Evolutionary conservation across 2,797 vertebrate genomes (phyloP), one percentile per base, ranked within the genome.

Genomic region (Pteronotus mesoamericanus): DNA sequence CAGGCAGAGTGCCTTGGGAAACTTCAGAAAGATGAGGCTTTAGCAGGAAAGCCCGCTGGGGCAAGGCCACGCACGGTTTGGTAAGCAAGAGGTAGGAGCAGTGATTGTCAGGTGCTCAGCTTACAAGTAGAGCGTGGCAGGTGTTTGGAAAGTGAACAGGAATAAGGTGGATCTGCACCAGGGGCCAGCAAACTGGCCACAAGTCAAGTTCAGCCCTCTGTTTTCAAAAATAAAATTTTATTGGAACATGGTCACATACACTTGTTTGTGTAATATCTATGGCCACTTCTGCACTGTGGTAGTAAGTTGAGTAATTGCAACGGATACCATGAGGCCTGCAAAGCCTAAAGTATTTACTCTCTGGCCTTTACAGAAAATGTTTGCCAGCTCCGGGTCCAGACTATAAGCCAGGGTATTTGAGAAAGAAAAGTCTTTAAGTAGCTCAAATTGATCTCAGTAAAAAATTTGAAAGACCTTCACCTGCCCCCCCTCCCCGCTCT

Each of bases 371-470:
- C 10, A 86, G 37, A 94, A 71, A 69, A 64, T 19, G 22, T 86
- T 77, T 91, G 48, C 59, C 37, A 59, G 11, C 32, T 22, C 19
- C 7, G 53, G 57, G 39, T 71, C 51, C 55, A 71, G 79, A 86
- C 32, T 72, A 4, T 71, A 86, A 74, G 51, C 68, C 24, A 71
- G 51, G 46, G 34, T 19, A 34, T 94, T 93, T 61, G 68, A 64
- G 10, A 79, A 79, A 46, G 57, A 87, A 37, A n/a, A 5, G 26
- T 85, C 84, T 79, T 57, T 91, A 82, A 83, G n/a, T 89, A 94
- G 84, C 19, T 57, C 61, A 92, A 92, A 88, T 57, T 44, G 39
- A 78, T 94, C 18, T 57, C 85, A 61, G 95, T 94, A 89, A 94
- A 89, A 93, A 48, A 39, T 64, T 86, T 44, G 66, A 88, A 83